Evolutionary conservation across 2,797 vertebrate species (phyloP).

Genomic region (Ctenopoma kingsleyae): DNA sequence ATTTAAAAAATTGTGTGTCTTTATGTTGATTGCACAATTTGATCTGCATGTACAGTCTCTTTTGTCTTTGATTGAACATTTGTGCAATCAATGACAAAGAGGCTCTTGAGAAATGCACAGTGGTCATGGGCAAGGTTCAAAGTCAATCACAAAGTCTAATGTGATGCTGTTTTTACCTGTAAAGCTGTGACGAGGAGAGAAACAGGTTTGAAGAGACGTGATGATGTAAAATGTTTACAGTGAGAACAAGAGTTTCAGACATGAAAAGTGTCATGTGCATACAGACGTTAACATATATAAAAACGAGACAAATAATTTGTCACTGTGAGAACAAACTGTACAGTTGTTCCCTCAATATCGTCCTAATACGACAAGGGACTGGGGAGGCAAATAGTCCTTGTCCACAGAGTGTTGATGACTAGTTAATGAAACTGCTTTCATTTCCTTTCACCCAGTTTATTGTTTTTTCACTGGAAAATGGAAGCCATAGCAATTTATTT

Average conservation of each 20-base stretch:
- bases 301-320: constrained; percentile 45
- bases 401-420: constrained; percentile 45
- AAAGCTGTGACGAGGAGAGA: constrained; percentile 11
- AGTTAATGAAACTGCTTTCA: constrained; percentile 61
- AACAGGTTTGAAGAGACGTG: constrained; percentile 9
- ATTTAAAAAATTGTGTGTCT: constrained; percentile 7
- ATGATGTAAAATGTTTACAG: not conserved
- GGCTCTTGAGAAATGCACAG: constrained; percentile 37
- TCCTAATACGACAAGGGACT: constrained; percentile 28
- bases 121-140: constrained; percentile 20
- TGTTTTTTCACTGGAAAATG: constrained; percentile 39
- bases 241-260: constrained; percentile 2
- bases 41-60: constrained; percentile 12
- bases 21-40: constrained; percentile 51
- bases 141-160: constrained; percentile 41
- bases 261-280: not conserved
- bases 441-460: constrained; percentile 57
- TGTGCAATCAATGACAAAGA: constrained; percentile 53
- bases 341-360: constrained; percentile 30
- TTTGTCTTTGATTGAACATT: constrained; percentile 47
- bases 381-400: constrained; percentile 33
- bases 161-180: constrained; percentile 28
- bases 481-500: constrained; percentile 34
- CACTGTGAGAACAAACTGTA: constrained; percentile 43
- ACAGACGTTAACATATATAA: constrained; percentile 12